Conservation (phyloP, 2,113 vertebrate species). For the Microcebus lehilahytsara region DNA sequence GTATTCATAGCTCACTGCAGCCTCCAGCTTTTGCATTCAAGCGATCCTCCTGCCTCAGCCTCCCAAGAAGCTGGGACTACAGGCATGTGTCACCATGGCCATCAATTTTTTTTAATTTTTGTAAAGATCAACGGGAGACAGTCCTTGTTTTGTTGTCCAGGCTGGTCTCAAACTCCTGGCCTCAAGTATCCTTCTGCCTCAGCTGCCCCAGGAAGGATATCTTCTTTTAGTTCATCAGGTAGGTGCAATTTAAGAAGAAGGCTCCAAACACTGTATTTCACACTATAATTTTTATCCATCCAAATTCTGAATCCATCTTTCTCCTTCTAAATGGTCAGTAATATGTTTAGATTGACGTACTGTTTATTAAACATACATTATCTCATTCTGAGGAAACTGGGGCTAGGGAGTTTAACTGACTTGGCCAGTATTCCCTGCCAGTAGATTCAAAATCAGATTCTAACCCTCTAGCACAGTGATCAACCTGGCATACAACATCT, state of each 20-base stretch:
- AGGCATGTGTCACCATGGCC: neutral
- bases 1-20: neutral
- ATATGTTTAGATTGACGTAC: neutral
- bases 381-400: neutral
- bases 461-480: too few species aligned
- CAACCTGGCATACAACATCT: too few species aligned
- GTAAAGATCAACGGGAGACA: neutral
- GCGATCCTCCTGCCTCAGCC: neutral
- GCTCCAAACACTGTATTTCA: neutral
- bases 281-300: neutral
- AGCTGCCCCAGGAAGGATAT: too few species aligned
- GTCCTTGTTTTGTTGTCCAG: neutral
- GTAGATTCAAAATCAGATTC: neutral
- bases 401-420: neutral
- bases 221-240: neutral
- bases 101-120: neutral
- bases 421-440: neutral
- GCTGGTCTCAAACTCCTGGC: neutral
- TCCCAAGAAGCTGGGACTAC: neutral
- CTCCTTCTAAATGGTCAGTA: neutral
- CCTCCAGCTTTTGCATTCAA: neutral
- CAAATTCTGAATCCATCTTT: neutral
- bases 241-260: neutral
- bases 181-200: neutral
- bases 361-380: neutral